Base-by-base conservation (phyloP, 2,113 vertebrate species). In the Cottus gobio region DNA sequence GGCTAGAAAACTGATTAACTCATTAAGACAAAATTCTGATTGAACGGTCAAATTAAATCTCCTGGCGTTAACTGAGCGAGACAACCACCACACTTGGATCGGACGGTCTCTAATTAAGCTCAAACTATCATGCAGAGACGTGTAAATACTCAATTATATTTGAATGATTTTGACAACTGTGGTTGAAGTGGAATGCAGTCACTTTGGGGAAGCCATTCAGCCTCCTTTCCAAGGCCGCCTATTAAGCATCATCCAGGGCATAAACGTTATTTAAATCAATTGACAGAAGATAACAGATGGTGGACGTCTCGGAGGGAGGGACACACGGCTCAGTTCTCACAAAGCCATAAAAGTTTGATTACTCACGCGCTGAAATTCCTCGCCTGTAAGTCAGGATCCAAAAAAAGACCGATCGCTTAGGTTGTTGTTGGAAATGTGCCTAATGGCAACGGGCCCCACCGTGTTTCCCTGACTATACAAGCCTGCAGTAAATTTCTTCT, bases 31-130 rank as follows among this genome's bases (percentile, higher is more conserved):
- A 46, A 66, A 74, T 74, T 80, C 70, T 50, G 80, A 83, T 62
- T 71, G 74, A 76, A 75, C 70, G 58, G 44, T 81, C 65, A 79
- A 65, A 81, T 81, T 20, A 69, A 63, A 79, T 69, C 75, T 48
- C 63, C 77, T 56, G 22, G 58, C 44, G 46, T 28, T 37, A 78
- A 71, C 58, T 42, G 9, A 68, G 50, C 63, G 44, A 50, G 73
- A 37, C 57, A 48, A 42, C 44, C 39, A 15, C 30, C 56, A 8
- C 16, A 44, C 36, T 81, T 61, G 7, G 31, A 66, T 26, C 18
- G 20, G 28, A 56, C 7, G 2, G 18, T 34, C 30, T 79, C 30
- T 52, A 75, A 70, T 84, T 61, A 75, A 61, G 34, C 36, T 70
- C 8, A 12, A 30, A 39, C 46, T 30, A 6, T 31, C 26, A 71